Base-by-base conservation (phyloP, 2,113 vertebrate species). In the Lates calcarifer region DNA sequence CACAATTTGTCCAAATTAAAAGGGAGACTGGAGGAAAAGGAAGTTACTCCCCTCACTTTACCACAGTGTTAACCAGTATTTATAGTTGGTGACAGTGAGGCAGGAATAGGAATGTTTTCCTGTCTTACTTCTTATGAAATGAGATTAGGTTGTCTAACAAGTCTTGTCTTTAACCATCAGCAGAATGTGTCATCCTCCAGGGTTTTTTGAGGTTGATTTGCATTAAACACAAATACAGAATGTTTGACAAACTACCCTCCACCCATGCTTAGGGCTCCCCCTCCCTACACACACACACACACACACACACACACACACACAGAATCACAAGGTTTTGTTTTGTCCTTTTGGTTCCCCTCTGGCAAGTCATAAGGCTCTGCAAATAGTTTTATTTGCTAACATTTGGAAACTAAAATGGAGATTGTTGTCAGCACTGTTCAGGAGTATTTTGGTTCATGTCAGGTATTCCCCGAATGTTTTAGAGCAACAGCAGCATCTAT, bases 1-100 rank as follows among this genome's bases (percentile, higher is more conserved):
- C 0, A 12, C 41, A 43, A 31, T 69, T 67, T 61, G 47, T 76
- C 49, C 53, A 58, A 79, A 84, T 82, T 76, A 79, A 58, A 80
- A 70, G 35, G 37, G 14, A 74, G 55, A 31, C 20, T 53, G 12
- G 2, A n/a, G 37, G 65, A 58, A 66, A 57, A 72, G 79, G 70
- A 87, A 77, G 58, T 13, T 35, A 51, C 0, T 80, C 64, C 69
- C 29, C 41, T 51, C 49, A 39, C 49, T 74, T 76, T 43, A 58
- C 66, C 41, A 51, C 13, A 0, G 6, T 58, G 55, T 53, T 47
- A 82, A 79, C 66, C 35, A 72, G 64, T 41, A 33, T 83, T 57
- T 62, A 17, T 55, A 69, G 66, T 29, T 57, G 57, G 53, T 33
- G 53, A 69, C 69, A n/a, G 69, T 17, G 6, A 39, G 28, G 43